Evolutionary conservation across 2,113 vertebrate genomes (phyloP), one percentile per base, ranked within the genome.

Genomic region (Forbesichthys agassizii): DNA sequence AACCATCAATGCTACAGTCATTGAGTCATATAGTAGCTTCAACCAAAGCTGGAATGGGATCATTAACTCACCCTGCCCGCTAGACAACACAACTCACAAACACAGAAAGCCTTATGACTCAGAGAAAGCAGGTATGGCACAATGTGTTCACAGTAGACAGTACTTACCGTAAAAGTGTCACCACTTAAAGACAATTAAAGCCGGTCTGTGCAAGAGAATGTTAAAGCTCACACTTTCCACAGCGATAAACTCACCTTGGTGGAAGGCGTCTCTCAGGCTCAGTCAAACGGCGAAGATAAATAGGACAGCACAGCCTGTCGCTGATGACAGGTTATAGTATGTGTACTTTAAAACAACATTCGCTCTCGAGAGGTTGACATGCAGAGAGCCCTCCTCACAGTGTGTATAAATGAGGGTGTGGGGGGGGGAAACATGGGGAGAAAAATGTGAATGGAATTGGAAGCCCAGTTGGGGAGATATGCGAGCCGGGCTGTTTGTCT

Each of bases 301-400:
- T 61, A 62, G 56, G 49, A 42, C 49, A 51, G 16, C 11, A 14
- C n/a, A 62, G 68, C 62, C 48, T 71, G 63, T 61, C 27, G 52
- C 7, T 73, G 71, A 86, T 79, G 63, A 83, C 73, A 64, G 64
- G 67, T 80, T 86, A 46, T 61, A 72, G 71, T 77, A 71, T 61
- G 61, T 51, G 14, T 57, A 76, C 61, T 67, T 71, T 61, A 64
- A 68, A 80, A 81, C 69, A 59, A 85, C 61, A 78, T 64, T 78
- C 62, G 61, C 71, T 63, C n/a, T 46, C 56, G 48, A 70, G 63
- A 46, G 60, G 57, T 69, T 58, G 36, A 54, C 64, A 68, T 48
- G 71, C 57, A 79, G 61, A 73, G 68, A 78, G 42, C 69, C 18
- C 48, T 57, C 55, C 46, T 58, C 69, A 51, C 27, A 27, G 16